phyloP scores from a whole-genome alignment of 2,113 vertebrate species.

The Alethe castanea region DNA sequence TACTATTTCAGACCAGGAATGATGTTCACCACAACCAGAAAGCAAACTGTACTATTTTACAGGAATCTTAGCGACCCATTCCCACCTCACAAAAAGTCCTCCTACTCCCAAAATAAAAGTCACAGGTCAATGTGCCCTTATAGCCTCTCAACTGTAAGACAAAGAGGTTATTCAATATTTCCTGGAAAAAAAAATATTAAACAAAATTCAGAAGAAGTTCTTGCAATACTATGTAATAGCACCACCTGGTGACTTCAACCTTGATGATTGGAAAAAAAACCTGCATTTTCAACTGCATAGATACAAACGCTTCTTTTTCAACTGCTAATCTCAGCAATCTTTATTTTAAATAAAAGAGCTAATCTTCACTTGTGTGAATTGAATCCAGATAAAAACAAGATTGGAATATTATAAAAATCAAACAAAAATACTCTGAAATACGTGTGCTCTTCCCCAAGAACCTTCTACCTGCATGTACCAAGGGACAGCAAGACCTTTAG shows the following conservation, averaged over 20 bases:
- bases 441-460: not conserved
- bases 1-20: not conserved
- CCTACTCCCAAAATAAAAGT: not conserved
- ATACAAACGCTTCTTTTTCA: not conserved
- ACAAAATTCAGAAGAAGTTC: not conserved
- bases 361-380: not conserved
- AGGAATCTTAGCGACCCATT: not conserved
- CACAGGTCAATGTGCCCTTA: not conserved
- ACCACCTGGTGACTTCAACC: constrained; percentile 43
- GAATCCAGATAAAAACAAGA: not conserved
- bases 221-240: constrained; percentile 34
- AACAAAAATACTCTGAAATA: not conserved
- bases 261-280: not conserved
- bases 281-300: not conserved
- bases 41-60: not conserved
- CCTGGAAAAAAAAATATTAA: not conserved
- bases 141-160: not conserved
- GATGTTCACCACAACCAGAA: not conserved
- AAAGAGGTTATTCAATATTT: not conserved
- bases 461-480: not conserved
- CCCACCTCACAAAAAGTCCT: not conserved
- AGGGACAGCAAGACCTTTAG: constrained; percentile 34
- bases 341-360: not conserved
- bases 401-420: not conserved
- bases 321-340: not conserved